A percentile compares a stretch with the other conserved stretches of the same genome.
phyloP scores from a whole-genome alignment of 2,113 vertebrate species.

The Steatornis caripensis region DNA sequence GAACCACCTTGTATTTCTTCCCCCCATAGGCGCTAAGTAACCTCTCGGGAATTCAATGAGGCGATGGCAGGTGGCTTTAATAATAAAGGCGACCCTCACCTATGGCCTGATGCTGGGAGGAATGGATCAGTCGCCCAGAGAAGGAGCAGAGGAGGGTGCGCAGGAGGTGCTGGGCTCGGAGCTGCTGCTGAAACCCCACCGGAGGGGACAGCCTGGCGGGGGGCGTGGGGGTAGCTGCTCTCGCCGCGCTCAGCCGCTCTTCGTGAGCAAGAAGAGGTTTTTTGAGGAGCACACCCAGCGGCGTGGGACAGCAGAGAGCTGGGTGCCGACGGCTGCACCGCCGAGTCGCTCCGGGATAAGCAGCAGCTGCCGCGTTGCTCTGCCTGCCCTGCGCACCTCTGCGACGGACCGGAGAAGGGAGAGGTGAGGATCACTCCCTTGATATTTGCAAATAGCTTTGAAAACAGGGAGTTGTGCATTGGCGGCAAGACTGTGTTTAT shows the following conservation, averaged over 20 bases:
- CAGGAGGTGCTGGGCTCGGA: not conserved
- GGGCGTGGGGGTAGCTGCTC: not conserved
- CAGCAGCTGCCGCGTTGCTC: not conserved
- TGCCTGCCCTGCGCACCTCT: not conserved
- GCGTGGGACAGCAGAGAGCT: not conserved
- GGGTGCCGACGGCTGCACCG: rapidly evolving
- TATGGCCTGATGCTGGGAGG: not conserved
- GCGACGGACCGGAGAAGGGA: not conserved
- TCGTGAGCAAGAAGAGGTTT: not conserved
- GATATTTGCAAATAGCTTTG: not conserved
- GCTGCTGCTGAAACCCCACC: not conserved
- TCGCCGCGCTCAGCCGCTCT: not conserved
- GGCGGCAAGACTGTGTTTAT: not conserved
- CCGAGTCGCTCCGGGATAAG: not conserved
- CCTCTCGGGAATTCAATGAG: not conserved
- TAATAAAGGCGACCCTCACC: not conserved
- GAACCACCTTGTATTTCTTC: not conserved
- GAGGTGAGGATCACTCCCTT: not conserved
- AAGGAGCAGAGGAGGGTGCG: not conserved
- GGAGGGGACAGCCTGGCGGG: not conserved
- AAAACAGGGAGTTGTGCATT: not conserved
- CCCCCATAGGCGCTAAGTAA: not conserved
- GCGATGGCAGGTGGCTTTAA: not conserved
- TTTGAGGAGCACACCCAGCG: not conserved
- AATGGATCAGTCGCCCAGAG: rapidly evolving